Evolutionary conservation across 2,888 invertebrate genomes (phyloP), one percentile per base, ranked within the genome.

Genomic region (Tolmerus cingulatus): DNA sequence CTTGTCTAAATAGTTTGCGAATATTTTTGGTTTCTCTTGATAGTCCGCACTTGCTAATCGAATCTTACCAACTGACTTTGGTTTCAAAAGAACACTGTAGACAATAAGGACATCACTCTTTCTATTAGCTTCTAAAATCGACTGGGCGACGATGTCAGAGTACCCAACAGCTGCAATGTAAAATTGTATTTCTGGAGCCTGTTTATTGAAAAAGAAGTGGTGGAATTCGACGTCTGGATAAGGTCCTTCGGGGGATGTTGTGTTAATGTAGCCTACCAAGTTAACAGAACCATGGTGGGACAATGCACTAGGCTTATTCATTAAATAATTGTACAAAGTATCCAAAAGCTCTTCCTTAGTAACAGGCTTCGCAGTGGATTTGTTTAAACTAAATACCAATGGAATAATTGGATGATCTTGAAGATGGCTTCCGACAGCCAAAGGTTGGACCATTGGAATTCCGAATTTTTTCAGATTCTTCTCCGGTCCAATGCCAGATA

Each of bases 371-470:
- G 90, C 89, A 2, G 27, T 88, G 0, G 92, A 90, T 19, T 89
- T 89, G 1, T 94, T 94, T 89, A 94, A 91, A 30, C 91, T 89
- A 16, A 92, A 74, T 27, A 91, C 90, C 0, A 92, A 5, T 2
- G 91, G 90, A 1, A 95, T 93, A 0, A 95, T 94, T 30, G 96
- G 94, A 91, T 97, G 97, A 90, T 97, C 97, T 91, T 97, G 97
- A 1, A 97, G 93, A 90, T 97, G 96, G 89, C 95, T 93, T 0
- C 96, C 97, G 0, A 97, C 96, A 87, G 66, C 37, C 8, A 92
- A 76, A 14, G 91, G 88, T 1, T 89, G 86, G 0, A 90, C 37
- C 5, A 92, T 85, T 0, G 90, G 88, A 9, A 93, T 89, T 0
- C 89, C 55, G 4, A 91, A 43, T 0, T 90, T 40, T 78, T 89